These are phyloP conservation scores for Coluber constrictor DNA, from an alignment of 2,797 vertebrate genomes.

Conservation along the genomic window DNA sequence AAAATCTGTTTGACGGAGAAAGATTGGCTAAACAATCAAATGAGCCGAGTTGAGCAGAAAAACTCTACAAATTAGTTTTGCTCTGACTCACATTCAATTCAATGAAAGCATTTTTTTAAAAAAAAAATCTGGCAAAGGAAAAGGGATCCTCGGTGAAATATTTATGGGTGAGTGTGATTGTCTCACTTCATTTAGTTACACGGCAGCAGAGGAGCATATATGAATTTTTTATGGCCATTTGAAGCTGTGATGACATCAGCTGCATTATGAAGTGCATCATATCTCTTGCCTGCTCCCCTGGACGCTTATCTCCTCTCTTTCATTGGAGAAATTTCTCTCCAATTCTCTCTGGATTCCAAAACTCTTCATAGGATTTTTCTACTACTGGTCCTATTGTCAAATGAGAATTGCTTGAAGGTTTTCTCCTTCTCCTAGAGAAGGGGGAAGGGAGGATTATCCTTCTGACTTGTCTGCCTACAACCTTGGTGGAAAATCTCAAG, in stretches of 20 bases:
- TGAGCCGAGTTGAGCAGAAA: neutral
- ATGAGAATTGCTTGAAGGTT: neutral
- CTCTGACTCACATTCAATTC: neutral
- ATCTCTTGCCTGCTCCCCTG: neutral
- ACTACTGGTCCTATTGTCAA: neutral
- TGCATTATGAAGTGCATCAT: neutral
- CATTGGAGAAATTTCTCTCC: neutral
- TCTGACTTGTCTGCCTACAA: neutral
- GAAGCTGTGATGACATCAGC: neutral
- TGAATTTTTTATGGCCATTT: neutral
- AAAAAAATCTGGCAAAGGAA: neutral
- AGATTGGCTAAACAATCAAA: neutral
- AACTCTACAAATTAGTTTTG: neutral
- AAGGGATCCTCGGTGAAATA: neutral
- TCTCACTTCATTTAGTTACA: neutral
- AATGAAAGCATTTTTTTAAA: neutral
- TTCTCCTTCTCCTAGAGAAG: neutral
- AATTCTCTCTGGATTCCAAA: neutral
- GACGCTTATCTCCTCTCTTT: neutral
- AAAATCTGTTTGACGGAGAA: neutral
- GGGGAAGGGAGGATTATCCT: neutral
- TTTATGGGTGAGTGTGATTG: neutral
- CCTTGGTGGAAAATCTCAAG: neutral
- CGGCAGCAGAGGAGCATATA: neutral
- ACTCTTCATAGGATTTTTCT: neutral